Percentiles rank a stretch among this genome's conserved stretches.
phyloP scores from a whole-genome alignment of 2,797 vertebrate genomes.

The Octomys mimax region DNA sequence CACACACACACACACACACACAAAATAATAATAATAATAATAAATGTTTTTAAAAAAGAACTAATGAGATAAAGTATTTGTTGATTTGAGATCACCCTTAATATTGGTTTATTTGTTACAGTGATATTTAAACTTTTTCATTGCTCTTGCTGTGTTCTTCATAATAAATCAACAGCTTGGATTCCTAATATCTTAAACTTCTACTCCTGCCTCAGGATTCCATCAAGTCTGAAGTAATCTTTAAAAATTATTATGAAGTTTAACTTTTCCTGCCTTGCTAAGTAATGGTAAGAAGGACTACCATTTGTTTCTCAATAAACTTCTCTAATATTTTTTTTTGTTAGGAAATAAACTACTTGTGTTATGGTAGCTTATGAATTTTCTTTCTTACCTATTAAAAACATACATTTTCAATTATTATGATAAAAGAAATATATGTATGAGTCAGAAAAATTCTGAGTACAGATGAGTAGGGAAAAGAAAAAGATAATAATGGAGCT shows the following conservation, averaged over 20 bases:
- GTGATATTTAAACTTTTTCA: background rate
- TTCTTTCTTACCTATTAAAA: constrained; percentile 44
- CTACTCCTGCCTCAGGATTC: background rate
- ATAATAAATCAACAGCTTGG: background rate
- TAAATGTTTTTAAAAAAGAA: background rate
- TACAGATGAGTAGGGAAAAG: constrained; percentile 11
- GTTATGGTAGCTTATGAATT: background rate
- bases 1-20: too few species aligned
- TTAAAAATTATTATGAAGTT: constrained; percentile 17
- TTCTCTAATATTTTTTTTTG: constrained; percentile 35
- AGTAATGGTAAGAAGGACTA: background rate
- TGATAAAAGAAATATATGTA: background rate
- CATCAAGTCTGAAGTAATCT: constrained; percentile 8
- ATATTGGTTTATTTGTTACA: background rate
- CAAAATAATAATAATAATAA: too few species aligned
- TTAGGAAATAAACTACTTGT: constrained; percentile 11
- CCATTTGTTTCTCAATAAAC: constrained; percentile 59
- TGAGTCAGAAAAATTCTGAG: constrained; percentile 34
- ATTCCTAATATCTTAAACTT: constrained; percentile 42
- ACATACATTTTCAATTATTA: constrained; percentile 33
- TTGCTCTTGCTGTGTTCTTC: constrained; percentile 27
- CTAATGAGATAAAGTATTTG: constrained; percentile 3
- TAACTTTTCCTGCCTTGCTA: constrained; percentile 49
- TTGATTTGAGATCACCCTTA: too few species aligned
- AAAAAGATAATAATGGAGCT: constrained; percentile 39